Conservation (phyloP, 2,888 invertebrate species). For the Antitype chi region DNA sequence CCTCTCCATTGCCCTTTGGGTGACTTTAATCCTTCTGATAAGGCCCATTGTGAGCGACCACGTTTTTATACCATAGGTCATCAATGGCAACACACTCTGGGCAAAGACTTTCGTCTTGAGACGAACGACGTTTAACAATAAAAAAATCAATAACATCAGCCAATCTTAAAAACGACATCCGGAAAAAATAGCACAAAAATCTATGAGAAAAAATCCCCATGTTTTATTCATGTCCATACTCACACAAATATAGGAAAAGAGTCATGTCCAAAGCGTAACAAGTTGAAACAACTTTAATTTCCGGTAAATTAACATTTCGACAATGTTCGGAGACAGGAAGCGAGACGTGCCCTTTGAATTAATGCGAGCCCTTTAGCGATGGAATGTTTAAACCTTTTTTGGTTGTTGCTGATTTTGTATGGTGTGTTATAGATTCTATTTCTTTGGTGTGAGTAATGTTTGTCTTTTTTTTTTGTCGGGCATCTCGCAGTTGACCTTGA, state of each 20-base stretch:
- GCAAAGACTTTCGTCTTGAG: no score
- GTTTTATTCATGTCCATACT: slow-evolving; percentile 73
- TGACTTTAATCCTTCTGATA: no score
- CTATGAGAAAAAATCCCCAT: slow-evolving; percentile 43
- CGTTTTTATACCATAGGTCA: no score
- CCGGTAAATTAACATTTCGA: slow-evolving; percentile 89
- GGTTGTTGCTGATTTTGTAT: slow-evolving; percentile 45
- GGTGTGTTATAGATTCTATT: slow-evolving; percentile 16
- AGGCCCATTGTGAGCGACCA: no score
- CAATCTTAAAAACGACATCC: slow-evolving; percentile 1
- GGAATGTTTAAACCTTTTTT: slow-evolving; percentile 59
- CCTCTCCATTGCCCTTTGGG: no score
- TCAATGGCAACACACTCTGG: no score
- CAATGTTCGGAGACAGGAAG: slow-evolving; percentile 82
- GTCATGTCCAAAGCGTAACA: slow-evolving; percentile 84
- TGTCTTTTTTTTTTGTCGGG: no score
- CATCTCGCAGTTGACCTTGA: no score
- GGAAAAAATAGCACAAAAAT: slow-evolving; percentile 25
- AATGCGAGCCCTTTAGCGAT: slow-evolving; percentile 75
- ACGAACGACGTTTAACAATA: not conserved
- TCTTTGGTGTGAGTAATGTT: not conserved
- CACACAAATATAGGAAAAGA: slow-evolving; percentile 74
- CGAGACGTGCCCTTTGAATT: slow-evolving; percentile 81
- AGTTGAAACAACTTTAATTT: slow-evolving; percentile 89
- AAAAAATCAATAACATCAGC: not conserved